Base-by-base conservation (phyloP, 2,888 invertebrate genomes). In the Chydorus sphaericus region DNA sequence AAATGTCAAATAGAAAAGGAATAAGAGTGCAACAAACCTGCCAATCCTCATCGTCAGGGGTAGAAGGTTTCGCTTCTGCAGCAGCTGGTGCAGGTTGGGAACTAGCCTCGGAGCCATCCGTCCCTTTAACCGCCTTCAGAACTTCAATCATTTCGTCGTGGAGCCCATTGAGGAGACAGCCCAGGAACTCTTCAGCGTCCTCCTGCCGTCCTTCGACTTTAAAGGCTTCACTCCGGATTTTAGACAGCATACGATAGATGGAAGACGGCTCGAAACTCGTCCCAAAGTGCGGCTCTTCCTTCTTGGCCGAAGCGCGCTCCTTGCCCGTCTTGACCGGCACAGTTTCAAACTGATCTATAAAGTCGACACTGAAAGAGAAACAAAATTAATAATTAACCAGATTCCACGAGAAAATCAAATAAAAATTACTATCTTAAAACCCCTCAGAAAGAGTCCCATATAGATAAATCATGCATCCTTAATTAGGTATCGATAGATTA, bases 111-210 rank as follows among this genome's bases (percentile, higher is more conserved):
- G n/a, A n/a, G 16, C 16, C 23, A 8, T 2, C 48, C 7, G 18
- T 30, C 7, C 20, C 28, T 11, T 18, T 37, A 14, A 26, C 33
- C 7, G 30, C 7, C 36, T 55, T 55, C 48, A 55, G 20, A 65
- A 88, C 85, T 76, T 91, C 89, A 3, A 90, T 77, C 91, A 96
- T 93, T 74, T 97, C 96, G 70, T 96, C 96, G 67, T 94, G 93
- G 56, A 96, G 78, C 28, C 88, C 88, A 72, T 94, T 96, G 26
- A 97, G 77, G 60, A 96, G 76, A 68, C 87, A 90, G 7, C 91
- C 87, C 2, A 96, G 77, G 72, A 96, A 94, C 69, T 97, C 96
- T 70, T 97, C 96, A 0, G 96, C 96, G 72, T 97, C 96, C 68
- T 96, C 94, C 70, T 96, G 96, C 20, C 89, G 76, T 0, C 92